A percentile compares a stretch with the other conserved stretches of the same genome.
Evolutionary conservation across 2,797 vertebrate species (phyloP).

Genomic region (Gouania willdenowi): DNA sequence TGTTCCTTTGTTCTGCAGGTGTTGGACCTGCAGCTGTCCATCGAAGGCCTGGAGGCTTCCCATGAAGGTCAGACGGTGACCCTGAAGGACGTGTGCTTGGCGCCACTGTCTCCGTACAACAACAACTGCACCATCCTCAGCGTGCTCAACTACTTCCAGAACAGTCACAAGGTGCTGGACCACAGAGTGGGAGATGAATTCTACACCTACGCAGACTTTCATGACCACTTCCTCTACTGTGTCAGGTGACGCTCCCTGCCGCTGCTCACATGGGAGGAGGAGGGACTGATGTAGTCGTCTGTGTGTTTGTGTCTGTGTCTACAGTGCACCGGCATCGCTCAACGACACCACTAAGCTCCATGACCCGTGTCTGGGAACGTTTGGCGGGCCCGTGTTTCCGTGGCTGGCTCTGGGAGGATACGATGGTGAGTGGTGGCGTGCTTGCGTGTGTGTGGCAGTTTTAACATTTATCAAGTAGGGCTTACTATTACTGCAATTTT

Average conservation of each 20-base stretch:
- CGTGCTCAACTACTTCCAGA: constrained; percentile 96
- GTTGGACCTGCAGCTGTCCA: constrained; percentile 85
- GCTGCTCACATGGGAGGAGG: too few species aligned
- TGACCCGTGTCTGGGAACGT: constrained; percentile 93
- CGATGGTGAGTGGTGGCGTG: too few species aligned
- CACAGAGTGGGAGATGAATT: constrained; percentile 69
- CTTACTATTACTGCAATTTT: too few species aligned
- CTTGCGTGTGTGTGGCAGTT: too few species aligned
- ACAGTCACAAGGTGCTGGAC: constrained; percentile 84
- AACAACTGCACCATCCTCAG: constrained; percentile 94
- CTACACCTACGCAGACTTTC: constrained; percentile 80
- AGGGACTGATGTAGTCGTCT: too few species aligned
- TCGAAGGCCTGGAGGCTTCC: constrained; percentile 79
- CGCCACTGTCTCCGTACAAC: constrained; percentile 91
- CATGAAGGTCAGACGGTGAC: constrained; percentile 81
- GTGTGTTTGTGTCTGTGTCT: too few species aligned
- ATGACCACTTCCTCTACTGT: constrained; percentile 94
- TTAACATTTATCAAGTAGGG: too few species aligned
- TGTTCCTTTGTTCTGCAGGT: constrained; percentile 75
- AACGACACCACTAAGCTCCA: constrained; percentile 88
- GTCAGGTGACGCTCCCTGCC: constrained; percentile 77
- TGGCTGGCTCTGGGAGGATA: constrained; percentile 96
- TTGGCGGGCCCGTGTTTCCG: constrained; percentile 91
- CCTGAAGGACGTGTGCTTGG: constrained; percentile 87
- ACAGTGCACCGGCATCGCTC: constrained; percentile 88